Evolutionary conservation across 1,140 invertebrate species (phyloP).

Genomic region (Ceratina japonica): DNA sequence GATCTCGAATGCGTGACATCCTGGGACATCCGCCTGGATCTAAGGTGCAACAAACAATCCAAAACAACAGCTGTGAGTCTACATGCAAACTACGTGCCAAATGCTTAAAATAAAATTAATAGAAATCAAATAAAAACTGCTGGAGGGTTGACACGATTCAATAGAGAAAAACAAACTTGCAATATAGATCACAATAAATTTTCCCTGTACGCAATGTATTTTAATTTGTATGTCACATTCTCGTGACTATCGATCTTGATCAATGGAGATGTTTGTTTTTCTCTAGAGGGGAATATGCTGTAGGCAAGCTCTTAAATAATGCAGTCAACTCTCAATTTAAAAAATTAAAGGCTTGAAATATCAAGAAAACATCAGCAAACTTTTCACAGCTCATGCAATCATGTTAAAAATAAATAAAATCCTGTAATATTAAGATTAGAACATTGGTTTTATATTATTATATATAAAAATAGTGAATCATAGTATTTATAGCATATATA

Average conservation of each 20-base stretch:
- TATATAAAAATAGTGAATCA: no score
- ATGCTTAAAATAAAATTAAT: constrained; percentile 56
- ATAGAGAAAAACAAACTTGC: background rate
- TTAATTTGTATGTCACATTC: no score
- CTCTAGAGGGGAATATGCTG: no score
- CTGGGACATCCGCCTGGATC: constrained; percentile 89
- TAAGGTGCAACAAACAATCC: constrained; percentile 71
- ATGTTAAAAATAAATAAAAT: background rate
- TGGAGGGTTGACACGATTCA: background rate
- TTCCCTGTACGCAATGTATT: no score
- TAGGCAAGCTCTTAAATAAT: no score
- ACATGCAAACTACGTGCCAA: constrained; percentile 72
- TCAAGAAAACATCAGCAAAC: background rate
- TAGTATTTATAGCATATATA: no score
- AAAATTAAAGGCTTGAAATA: no score
- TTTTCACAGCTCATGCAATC: constrained; percentile 30
- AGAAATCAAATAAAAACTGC: no score
- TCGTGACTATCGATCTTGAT: no score
- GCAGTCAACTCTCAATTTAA: no score
- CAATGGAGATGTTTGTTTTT: no score
- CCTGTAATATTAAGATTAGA: background rate
- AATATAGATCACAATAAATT: background rate
- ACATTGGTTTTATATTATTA: no score
- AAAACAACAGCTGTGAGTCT: constrained; percentile 72
- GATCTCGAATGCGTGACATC: constrained; percentile 81